phyloP scores from a whole-genome alignment of 2,888 invertebrate genomes.

The Mesorhabditis sp. region DNA sequence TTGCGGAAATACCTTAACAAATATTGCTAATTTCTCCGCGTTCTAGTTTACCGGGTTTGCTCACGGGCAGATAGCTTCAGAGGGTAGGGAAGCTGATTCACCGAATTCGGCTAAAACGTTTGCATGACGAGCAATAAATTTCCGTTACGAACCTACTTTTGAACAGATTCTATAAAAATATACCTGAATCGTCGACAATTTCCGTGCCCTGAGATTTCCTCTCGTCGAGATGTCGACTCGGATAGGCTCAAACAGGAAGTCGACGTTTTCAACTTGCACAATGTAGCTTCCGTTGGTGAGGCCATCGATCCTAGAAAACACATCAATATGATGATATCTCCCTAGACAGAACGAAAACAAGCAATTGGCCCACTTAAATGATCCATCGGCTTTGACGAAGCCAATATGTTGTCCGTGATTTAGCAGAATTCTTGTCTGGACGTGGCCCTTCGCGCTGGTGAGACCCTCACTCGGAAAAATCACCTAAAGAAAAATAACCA shows the following conservation, averaged over 20 bases:
- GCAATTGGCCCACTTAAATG: slow-evolving; percentile 66
- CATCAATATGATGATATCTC: too few relatives aligned
- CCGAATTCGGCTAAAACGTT: slow-evolving; percentile 46
- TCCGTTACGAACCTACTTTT: not conserved
- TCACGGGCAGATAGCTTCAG: slow-evolving; percentile 80
- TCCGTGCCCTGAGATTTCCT: slow-evolving; percentile 89
- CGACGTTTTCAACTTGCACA: slow-evolving; percentile 81
- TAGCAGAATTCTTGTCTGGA: slow-evolving; percentile 42
- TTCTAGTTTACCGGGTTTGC: slow-evolving; percentile 68
- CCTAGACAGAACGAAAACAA: too few relatives aligned
- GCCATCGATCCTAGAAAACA: slow-evolving; percentile 70
- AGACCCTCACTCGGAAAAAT: slow-evolving; percentile 23
- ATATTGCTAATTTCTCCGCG: not conserved
- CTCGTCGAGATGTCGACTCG: slow-evolving; percentile 94
- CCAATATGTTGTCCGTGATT: slow-evolving; percentile 52
- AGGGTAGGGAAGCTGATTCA: slow-evolving; percentile 80
- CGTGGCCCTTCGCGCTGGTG: slow-evolving; percentile 38
- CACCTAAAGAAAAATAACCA: slow-evolving; percentile 24
- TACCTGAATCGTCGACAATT: slow-evolving; percentile 85
- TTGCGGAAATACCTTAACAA: slow-evolving; percentile 26
- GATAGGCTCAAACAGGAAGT: slow-evolving; percentile 85
- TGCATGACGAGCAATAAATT: not conserved
- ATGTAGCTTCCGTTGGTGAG: slow-evolving; percentile 84
- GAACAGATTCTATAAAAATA: not conserved
- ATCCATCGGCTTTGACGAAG: slow-evolving; percentile 75